Percentiles rank a stretch among this genome's conserved stretches.
Evolutionary conservation across 2,113 vertebrate genomes (phyloP).

Genomic region (Scatophagus argus): DNA sequence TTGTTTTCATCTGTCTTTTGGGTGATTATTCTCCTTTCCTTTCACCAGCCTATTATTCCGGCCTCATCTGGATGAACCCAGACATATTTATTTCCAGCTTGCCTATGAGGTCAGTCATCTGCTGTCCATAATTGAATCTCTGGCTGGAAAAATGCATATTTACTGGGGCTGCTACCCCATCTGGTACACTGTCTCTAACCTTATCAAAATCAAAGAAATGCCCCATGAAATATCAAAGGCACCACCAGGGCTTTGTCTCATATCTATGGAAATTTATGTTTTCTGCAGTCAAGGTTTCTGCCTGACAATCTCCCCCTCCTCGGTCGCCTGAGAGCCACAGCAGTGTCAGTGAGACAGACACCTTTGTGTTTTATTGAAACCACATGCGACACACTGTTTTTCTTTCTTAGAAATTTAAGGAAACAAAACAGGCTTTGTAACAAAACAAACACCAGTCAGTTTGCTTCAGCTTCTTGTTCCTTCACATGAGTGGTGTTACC

Average conservation of each 20-base stretch:
- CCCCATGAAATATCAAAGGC: slow-evolving; percentile 64
- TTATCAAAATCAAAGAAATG: slow-evolving; percentile 70
- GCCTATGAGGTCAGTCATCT: slow-evolving; percentile 62
- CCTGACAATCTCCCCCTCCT: slow-evolving; percentile 7
- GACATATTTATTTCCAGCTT: slow-evolving; percentile 53
- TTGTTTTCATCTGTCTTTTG: slow-evolving; percentile 27
- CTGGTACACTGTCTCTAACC: slow-evolving; percentile 60
- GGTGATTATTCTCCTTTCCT: slow-evolving; percentile 38
- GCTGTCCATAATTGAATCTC: slow-evolving; percentile 64
- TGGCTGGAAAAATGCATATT: slow-evolving; percentile 48
- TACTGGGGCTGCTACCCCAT: slow-evolving; percentile 47
- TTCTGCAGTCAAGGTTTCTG: slow-evolving; percentile 44
- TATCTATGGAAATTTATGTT: slow-evolving; percentile 75
- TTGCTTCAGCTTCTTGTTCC: background rate
- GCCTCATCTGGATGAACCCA: slow-evolving; percentile 48
- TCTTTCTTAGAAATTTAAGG: background rate
- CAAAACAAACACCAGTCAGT: background rate
- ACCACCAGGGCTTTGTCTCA: slow-evolving; percentile 55
- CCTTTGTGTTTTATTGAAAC: background rate
- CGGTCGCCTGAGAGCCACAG: slow-evolving; percentile 24
- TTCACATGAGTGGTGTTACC: background rate
- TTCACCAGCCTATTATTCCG: slow-evolving; percentile 39
- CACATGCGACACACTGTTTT: background rate
- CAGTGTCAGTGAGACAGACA: background rate
- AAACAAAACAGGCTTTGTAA: background rate